phyloP scores from a whole-genome alignment of 2,888 invertebrate genomes.

The Sesia apiformis region DNA sequence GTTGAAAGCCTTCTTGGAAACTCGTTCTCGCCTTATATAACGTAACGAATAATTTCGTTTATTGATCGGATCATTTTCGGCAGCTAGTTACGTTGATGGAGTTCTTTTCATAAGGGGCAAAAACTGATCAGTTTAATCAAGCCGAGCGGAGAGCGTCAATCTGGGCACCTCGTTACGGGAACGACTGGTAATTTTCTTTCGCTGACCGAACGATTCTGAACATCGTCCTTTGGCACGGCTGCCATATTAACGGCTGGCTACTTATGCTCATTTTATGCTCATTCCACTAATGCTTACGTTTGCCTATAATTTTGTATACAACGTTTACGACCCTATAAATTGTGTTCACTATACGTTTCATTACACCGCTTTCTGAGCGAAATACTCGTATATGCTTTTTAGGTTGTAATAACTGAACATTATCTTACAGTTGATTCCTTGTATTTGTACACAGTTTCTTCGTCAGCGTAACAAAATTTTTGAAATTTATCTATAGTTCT shows the following conservation, averaged over 20 bases:
- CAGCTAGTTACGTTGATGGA: conserved; percentile 27
- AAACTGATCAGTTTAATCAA: conserved; percentile 69
- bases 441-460: no score
- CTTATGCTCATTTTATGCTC: conserved; percentile 8
- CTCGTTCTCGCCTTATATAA: no score
- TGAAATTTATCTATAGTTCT: no score
- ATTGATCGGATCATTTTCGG: neutral
- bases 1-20: neutral
- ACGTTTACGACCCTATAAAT: no score
- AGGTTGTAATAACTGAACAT: no score
- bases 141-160: conserved; percentile 50
- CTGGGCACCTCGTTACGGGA: conserved; percentile 59
- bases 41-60: neutral
- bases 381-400: no score
- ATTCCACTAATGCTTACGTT: no score
- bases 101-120: conserved; percentile 57
- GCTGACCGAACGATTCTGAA: conserved; percentile 61
- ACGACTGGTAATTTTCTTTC: conserved; percentile 61
- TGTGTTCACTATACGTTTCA: no score
- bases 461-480: no score
- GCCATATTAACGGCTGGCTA: neutral
- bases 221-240: conserved; percentile 7
- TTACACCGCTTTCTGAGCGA: no score
- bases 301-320: no score
- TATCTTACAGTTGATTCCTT: no score